Evolutionary conservation across 2,888 invertebrate species (phyloP), one percentile per base, ranked within the genome.

Genomic region (Cenopis cana): DNA sequence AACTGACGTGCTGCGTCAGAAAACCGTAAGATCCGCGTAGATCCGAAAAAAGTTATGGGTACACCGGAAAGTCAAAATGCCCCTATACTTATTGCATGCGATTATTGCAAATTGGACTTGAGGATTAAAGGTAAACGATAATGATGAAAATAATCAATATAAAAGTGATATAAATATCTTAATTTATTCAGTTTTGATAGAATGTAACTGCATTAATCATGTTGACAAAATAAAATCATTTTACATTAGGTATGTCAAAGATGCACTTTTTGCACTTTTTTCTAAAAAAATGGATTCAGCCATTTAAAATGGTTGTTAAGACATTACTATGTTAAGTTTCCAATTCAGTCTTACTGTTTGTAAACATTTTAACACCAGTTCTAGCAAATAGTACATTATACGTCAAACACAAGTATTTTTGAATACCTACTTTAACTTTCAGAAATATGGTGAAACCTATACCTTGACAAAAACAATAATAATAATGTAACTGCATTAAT

Each of bases 151-250:
- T 71, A 67, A 68, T 64, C 61, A 57, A 62, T 68, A 64, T 62
- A 46, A 72, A 78, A 59, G 76, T 87, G 85, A 85, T 89, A 88
- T 87, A 89, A 88, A 89, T 89, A 88, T 85, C 83, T 80, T 86
- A 87, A 86, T 82, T 89, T 88, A 89, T 87, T 89, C 86, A 78
- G 84, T 88, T 88, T 86, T 82, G 84, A 87, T 86, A 88, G 84
- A 81, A 88, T 88, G 85, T 86, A 85, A 83, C 86, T 85, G 88
- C 85, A 87, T 85, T 84, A 84, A 88, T 87, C 83, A 88, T 81
- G 82, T 83, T 85, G 85, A 86, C 79, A 84, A 87, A 87, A 85
- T 84, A 85, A 85, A 82, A 76, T 82, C 79, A 77, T 78, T 79
- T 84, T 80, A 79, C 76, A 81, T 78, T 80, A 78, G 66, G 61